These are phyloP conservation scores for Caenorhabditis doughertyi DNA, from an alignment of 2,888 invertebrate species.

Conservation along the genomic window DNA sequence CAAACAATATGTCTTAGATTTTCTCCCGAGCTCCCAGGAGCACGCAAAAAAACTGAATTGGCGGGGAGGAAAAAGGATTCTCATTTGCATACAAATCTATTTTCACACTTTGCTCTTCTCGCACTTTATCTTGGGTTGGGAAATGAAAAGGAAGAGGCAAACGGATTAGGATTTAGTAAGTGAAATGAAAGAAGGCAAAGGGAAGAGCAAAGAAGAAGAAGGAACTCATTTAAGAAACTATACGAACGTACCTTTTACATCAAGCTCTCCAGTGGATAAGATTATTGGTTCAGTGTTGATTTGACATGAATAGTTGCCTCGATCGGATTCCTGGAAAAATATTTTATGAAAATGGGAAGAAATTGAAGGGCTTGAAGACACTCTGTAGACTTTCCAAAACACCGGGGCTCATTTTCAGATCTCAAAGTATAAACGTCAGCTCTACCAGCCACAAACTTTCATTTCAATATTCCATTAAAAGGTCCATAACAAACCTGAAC, in stretches of 20 bases:
- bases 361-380: background rate
- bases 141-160: constrained; percentile 9
- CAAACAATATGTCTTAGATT: constrained; percentile 17
- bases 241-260: constrained; percentile 76
- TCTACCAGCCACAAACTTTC: too few relatives aligned
- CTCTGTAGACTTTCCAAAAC: too few relatives aligned
- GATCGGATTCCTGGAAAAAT: constrained; percentile 87
- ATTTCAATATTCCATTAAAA: background rate
- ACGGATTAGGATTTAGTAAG: constrained; percentile 35
- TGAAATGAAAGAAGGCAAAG: background rate
- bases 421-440: too few relatives aligned
- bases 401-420: too few relatives aligned
- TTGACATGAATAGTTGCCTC: constrained; percentile 91
- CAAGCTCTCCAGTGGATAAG: constrained; percentile 75
- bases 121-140: constrained; percentile 49
- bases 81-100: constrained; percentile 64
- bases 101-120: constrained; percentile 28
- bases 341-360: constrained; percentile 32
- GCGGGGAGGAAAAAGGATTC: background rate
- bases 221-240: background rate
- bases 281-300: constrained; percentile 81
- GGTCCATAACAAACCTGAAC: constrained; percentile 86
- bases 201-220: background rate
- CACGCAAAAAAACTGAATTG: constrained; percentile 19
- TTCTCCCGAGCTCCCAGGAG: background rate